phyloP scores from a whole-genome alignment of 2,797 vertebrate genomes.

The Serranus cabrilla region DNA sequence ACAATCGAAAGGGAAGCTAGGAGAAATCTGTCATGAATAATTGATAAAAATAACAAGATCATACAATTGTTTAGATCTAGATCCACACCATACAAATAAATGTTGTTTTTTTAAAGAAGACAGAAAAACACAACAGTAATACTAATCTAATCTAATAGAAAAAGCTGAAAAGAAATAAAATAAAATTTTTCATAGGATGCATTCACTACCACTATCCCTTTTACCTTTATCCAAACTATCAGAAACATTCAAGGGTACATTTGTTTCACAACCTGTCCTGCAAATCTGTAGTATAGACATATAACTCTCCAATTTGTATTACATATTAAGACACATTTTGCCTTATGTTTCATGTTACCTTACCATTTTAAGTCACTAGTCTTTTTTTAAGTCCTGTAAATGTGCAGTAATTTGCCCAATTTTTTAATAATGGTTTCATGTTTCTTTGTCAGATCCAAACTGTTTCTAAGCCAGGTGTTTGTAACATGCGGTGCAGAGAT shows the following conservation, averaged over 20 bases:
- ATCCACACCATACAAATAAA: not conserved
- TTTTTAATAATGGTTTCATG: too few species aligned
- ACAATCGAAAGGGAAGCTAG: not conserved
- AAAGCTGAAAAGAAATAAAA: not conserved
- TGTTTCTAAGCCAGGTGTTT: not conserved
- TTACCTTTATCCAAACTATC: not conserved
- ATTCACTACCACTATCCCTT: not conserved
- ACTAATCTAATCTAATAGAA: not conserved
- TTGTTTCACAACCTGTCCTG: not conserved
- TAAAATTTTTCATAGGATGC: too few species aligned
- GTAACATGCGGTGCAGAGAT: not conserved
- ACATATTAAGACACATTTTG: too few species aligned
- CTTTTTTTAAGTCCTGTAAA: not conserved
- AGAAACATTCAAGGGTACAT: not conserved
- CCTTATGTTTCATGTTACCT: too few species aligned
- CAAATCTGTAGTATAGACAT: not conserved
- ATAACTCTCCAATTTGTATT: too few species aligned
- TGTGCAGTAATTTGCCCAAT: too few species aligned
- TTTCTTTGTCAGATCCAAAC: slow-evolving; percentile 3
- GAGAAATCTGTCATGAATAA: not conserved
- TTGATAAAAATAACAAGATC: not conserved
- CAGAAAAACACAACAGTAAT: not conserved
- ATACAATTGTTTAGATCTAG: not conserved
- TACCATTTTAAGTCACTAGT: too few species aligned
- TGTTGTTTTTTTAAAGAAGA: not conserved